Conservation (phyloP, 2,888 invertebrate genomes). For the Poecilobothrus nobilitatus region DNA sequence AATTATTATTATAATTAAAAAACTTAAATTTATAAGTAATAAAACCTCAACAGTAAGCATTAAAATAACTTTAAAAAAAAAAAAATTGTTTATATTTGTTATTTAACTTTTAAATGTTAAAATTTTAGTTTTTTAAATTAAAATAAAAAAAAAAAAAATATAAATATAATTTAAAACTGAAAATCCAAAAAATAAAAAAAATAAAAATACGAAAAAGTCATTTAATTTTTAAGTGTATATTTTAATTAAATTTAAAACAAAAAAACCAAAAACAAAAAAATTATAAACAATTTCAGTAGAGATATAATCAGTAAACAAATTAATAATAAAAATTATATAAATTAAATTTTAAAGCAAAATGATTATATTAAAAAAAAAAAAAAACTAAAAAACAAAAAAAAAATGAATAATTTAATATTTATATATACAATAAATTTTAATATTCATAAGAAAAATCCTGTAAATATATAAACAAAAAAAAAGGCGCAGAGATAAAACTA, state of each 20-base stretch:
- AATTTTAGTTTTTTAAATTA: neutral
- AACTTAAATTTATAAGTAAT: too few relatives aligned
- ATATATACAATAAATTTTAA: neutral
- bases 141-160: neutral
- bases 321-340: neutral
- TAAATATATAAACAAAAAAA: neutral
- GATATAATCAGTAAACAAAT: too few relatives aligned
- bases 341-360: neutral
- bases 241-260: neutral
- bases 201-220: conserved; percentile 9
- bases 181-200: neutral
- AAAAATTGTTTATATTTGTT: conserved; percentile 3
- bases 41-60: too few relatives aligned
- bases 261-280: too few relatives aligned
- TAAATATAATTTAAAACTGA: neutral
- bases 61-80: too few relatives aligned
- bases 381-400: neutral
- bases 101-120: neutral
- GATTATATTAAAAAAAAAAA: neutral
- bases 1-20: too few relatives aligned
- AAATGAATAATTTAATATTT: neutral
- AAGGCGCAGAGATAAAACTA: neutral
- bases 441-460: neutral
- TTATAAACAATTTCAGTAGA: too few relatives aligned
- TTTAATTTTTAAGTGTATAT: conserved; percentile 8